Conservation (phyloP, 2,888 invertebrate genomes). For the Callyntrura sp. region DNA sequence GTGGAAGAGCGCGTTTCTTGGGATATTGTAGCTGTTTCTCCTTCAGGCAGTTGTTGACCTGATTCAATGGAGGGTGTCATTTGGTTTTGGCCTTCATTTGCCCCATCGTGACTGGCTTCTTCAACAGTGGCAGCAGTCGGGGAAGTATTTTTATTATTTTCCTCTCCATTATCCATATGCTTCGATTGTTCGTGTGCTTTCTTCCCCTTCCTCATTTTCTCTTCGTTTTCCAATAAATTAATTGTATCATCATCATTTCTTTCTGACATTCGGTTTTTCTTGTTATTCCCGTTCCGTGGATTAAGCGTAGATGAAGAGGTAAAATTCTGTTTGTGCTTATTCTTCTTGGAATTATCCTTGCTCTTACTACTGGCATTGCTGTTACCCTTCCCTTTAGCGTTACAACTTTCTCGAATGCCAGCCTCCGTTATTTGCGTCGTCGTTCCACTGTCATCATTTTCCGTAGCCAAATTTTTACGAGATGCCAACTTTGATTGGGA, state of each 20-base stretch:
- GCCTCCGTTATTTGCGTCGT: not conserved
- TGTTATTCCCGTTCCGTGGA: slow-evolving; percentile 27
- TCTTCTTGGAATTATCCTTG: slow-evolving; percentile 58
- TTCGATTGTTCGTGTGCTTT: slow-evolving; percentile 23
- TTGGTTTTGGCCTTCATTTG: slow-evolving; percentile 37
- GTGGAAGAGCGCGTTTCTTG: slow-evolving; percentile 42
- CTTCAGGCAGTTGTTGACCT: slow-evolving; percentile 52
- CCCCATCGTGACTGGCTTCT: slow-evolving; percentile 33
- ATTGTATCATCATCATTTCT: slow-evolving; percentile 51
- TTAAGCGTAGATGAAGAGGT: slow-evolving; percentile 5
- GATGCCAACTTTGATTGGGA: slow-evolving; percentile 76
- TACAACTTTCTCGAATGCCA: slow-evolving; percentile 37
- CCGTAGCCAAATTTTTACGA: slow-evolving; percentile 62
- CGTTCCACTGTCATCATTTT: slow-evolving; percentile 28
- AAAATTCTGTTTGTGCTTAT: slow-evolving; percentile 56
- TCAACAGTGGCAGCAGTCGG: not conserved
- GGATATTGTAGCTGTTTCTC: slow-evolving; percentile 13
- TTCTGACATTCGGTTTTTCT: slow-evolving; percentile 29
- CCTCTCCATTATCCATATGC: slow-evolving; percentile 61
- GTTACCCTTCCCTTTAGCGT: slow-evolving; percentile 2
- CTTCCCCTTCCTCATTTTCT: slow-evolving; percentile 18
- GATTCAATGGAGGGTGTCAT: slow-evolving; percentile 62
- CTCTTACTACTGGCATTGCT: slow-evolving; percentile 16
- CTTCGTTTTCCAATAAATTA: slow-evolving; percentile 58
- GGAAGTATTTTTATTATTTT: slow-evolving; percentile 46